Evolutionary conservation across 1,140 invertebrate species (phyloP).

Genomic region (Copidosoma floridanum): DNA sequence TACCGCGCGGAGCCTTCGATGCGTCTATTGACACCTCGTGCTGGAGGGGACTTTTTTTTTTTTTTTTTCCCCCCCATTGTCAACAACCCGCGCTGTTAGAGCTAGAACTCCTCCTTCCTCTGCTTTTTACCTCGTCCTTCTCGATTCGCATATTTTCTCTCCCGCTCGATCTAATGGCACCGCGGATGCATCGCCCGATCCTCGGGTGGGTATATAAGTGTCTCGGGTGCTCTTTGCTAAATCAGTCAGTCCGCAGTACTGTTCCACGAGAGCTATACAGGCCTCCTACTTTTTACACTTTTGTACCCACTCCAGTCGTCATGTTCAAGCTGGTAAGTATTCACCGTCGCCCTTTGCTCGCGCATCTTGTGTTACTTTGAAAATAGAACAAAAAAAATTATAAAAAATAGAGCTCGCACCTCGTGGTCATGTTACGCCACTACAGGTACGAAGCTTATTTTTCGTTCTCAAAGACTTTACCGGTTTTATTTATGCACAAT

Average conservation of each 20-base stretch:
- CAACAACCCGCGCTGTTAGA: slow-evolving; percentile 24
- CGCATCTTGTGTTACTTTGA: too few species aligned
- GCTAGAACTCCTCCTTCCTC: slow-evolving; percentile 4
- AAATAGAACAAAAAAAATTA: too few species aligned
- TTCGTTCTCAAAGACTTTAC: too few species aligned
- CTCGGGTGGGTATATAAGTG: slow-evolving; percentile 53
- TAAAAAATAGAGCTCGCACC: too few species aligned
- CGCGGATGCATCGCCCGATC: too few species aligned
- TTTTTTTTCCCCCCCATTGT: slow-evolving; percentile 33
- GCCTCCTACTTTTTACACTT: slow-evolving; percentile 15
- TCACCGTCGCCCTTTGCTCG: too few species aligned
- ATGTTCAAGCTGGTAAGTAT: slow-evolving; percentile 54
- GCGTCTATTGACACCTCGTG: slow-evolving; percentile 4
- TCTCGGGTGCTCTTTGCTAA: slow-evolving; percentile 23
- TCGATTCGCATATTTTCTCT: too few species aligned
- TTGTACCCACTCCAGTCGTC: too few species aligned
- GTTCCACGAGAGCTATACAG: slow-evolving; percentile 23
- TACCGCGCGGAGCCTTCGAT: slow-evolving; percentile 14
- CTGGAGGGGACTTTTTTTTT: slow-evolving; percentile 28
- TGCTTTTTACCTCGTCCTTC: slow-evolving; percentile 18
- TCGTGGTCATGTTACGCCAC: too few species aligned
- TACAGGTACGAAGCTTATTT: too few species aligned
- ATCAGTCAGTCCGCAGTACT: slow-evolving; percentile 47
- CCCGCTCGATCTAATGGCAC: too few species aligned
- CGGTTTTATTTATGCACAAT: too few species aligned